Evolutionary conservation across 2,797 vertebrate genomes (phyloP), one percentile per base, ranked within the genome.

Genomic region (Helicolenus hilgendorfi): DNA sequence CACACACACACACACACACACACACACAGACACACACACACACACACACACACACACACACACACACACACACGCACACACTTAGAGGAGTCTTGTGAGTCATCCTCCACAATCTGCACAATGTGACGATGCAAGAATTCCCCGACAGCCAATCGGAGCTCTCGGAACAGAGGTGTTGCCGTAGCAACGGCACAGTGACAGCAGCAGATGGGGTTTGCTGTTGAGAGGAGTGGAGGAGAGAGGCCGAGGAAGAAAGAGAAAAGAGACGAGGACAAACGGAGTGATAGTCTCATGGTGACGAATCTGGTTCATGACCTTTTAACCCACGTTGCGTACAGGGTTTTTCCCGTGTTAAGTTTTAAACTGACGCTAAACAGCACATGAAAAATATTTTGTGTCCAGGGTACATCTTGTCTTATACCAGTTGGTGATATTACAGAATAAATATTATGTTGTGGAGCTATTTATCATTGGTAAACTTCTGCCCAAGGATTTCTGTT

Each of bases 171-270:
- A 76, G 87, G 53, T 86, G 91, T 95, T 95, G 82, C 94, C 84
- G 85, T 96, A 92, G 95, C 78, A 80, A 96, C 91, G 45, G 1
- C 72, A 53, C 84, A 86, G 85, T 90, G 87, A 94, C 92, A 94
- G 93, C 75, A 90, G 89, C 91, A 94, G 89, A 92, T 91, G 91
- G 63, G 77, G 53, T 75, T 75, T 79, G 78, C 69, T 89, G 77
- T 79, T 64, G 69, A 82, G 77, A 74, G 15, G 65, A 70, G 64
- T 22, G 53, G 71, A 73, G 63, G 56, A 76, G 53, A 77, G 56
- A 36, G 20, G 56, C n/a, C 10, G 60, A 71, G n/a, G 22, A 72
- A 73, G 35, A 53, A 36, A 62, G 36, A 81, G 59, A 64, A 72
- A 4, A 58, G 64, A 79, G 59, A 55, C 31, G 31, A 74, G 56